Evolutionary conservation across 1,140 invertebrate species (phyloP), one percentile per base, ranked within the genome.

Genomic region (Drosophila tsacasi): DNA sequence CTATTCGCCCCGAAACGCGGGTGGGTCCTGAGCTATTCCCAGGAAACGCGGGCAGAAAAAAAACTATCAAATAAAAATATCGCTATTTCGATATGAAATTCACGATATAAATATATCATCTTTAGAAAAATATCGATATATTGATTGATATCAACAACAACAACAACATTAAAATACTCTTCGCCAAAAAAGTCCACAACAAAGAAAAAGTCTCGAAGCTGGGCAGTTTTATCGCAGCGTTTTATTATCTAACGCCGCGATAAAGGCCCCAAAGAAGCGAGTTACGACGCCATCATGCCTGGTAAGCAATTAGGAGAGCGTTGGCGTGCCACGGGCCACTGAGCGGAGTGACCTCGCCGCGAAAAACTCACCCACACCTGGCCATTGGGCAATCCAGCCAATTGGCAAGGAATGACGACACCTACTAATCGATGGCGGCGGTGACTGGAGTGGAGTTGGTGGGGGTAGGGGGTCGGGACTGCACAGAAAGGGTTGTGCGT

Each of bases 171-270:
- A 55, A 55, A 32, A 55, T 55, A 55, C 52, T 55, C 32, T 37
- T 37, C 15, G 8, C 23, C 21, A 55, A 55, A 55, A 32, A 58
- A 54, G 42, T 32, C 50, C 50, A 66, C 69, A 68, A 75, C 71
- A 67, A 49, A 74, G 15, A 32, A 35, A 68, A 77, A 58, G 32
- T n/a, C 32, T 27, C 27, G 12, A 25, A 39, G 39, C 54, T 68
- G 49, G 30, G 50, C 61, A 67, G 67, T 83, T 82, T 83, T 85
- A 84, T 83, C 76, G 59, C 66, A 44, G 32, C 55, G 68, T 68
- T 76, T 76, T 76, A 76, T 82, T 87, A 87, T 83, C 83, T 79
- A 79, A 83, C 74, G 76, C 60, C 25, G 76, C 83, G 83, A 86
- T 86, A 89, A 84, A 78, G 27, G 42, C 54, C 30, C 42, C 60